Evolutionary conservation across 2,113 vertebrate species (phyloP).

Genomic region (Toxotes jaculatrix): DNA sequence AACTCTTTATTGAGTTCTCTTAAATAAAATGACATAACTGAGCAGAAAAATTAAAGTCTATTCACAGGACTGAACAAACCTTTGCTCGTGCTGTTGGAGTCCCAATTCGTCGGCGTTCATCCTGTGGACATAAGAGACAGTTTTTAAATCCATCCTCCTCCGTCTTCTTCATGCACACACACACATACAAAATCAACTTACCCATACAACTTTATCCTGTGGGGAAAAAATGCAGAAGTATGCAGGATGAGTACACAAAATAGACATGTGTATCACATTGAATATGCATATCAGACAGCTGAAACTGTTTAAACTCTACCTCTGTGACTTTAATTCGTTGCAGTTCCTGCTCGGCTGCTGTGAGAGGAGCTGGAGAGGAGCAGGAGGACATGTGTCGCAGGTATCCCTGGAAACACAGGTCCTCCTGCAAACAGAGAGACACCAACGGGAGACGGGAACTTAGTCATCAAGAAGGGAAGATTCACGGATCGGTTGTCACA

Average conservation of each 20-base stretch:
- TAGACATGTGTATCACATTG: background rate
- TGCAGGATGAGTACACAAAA: slow-evolving; percentile 7
- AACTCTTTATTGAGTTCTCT: background rate
- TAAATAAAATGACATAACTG: background rate
- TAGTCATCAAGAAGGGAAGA: background rate
- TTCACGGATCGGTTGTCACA: background rate
- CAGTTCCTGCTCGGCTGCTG: slow-evolving; percentile 92
- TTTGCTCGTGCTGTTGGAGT: slow-evolving; percentile 80
- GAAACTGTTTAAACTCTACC: slow-evolving; percentile 75
- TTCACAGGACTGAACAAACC: slow-evolving; percentile 60
- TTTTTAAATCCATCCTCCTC: background rate
- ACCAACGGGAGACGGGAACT: background rate
- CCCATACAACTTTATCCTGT: slow-evolving; percentile 86
- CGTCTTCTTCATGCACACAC: background rate
- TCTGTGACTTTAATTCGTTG: slow-evolving; percentile 96
- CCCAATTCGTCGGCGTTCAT: slow-evolving; percentile 80
- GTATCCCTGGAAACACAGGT: slow-evolving; percentile 94
- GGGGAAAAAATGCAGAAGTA: slow-evolving; percentile 32
- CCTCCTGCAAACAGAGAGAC: slow-evolving; percentile 86
- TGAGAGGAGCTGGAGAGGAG: slow-evolving; percentile 91
- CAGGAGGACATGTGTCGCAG: slow-evolving; percentile 92
- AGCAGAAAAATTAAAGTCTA: background rate
- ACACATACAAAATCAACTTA: slow-evolving; percentile 59
- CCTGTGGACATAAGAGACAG: slow-evolving; percentile 65
- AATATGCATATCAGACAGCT: background rate